These are phyloP conservation scores for Engystomops pustulosus DNA, from an alignment of 2,113 vertebrate genomes.

Conservation along the genomic window DNA sequence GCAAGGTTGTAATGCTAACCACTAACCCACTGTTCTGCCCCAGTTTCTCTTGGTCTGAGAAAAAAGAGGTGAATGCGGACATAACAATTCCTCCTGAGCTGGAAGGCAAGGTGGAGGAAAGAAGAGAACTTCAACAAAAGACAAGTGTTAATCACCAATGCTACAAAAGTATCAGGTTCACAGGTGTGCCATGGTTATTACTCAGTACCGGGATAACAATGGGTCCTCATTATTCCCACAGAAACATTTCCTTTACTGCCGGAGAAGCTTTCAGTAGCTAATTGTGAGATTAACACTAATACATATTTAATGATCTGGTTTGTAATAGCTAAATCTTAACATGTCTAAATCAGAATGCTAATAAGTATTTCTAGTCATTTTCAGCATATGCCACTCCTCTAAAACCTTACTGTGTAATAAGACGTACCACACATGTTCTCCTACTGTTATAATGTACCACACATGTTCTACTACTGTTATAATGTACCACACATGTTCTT, in stretches of 20 bases:
- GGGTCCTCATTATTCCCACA: background rate
- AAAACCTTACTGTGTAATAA: too few relatives aligned
- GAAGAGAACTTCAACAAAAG: background rate
- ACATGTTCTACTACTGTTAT: too few relatives aligned
- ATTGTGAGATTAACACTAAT: background rate
- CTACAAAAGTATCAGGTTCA: background rate
- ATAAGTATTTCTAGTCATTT: too few relatives aligned
- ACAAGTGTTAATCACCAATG: background rate
- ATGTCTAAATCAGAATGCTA: too few relatives aligned
- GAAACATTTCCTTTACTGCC: background rate
- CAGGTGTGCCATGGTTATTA: background rate
- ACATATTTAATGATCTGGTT: background rate
- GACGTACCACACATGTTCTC: too few relatives aligned
- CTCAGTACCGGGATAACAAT: background rate
- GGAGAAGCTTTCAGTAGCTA: background rate
- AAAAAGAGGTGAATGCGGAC: background rate
- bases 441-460: too few relatives aligned
- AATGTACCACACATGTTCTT: too few relatives aligned
- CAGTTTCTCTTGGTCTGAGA: constrained; percentile 4
- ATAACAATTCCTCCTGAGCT: background rate
- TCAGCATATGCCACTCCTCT: too few relatives aligned
- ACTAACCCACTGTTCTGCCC: too few relatives aligned
- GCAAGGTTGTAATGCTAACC: too few relatives aligned
- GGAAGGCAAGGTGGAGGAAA: constrained; percentile 8
- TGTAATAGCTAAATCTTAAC: background rate